Conservation (phyloP, 2,888 invertebrate genomes). For the Acronicta leporina region DNA sequence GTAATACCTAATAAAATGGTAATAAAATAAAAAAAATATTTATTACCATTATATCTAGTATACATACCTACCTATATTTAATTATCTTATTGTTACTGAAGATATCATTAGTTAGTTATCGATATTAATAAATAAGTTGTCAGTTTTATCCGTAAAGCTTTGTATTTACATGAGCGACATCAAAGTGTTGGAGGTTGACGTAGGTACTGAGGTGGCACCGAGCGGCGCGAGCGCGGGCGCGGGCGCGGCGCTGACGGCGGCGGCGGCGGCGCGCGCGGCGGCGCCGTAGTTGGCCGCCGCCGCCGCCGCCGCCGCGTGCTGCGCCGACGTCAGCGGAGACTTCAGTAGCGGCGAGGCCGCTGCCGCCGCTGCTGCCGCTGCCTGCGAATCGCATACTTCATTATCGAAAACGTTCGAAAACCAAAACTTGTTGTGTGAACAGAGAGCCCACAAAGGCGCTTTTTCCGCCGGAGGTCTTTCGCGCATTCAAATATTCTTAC, state of each 20-base stretch:
- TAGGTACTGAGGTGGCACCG: slow-evolving; percentile 74
- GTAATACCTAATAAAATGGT: too few species aligned
- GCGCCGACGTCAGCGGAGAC: slow-evolving; percentile 94
- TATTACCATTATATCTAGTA: too few species aligned
- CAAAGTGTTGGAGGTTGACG: slow-evolving; percentile 46
- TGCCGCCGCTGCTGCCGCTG: slow-evolving; percentile 91
- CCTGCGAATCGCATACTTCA: slow-evolving; percentile 69
- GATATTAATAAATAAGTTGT: slow-evolving; percentile 9
- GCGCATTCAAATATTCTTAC: slow-evolving; percentile 39
- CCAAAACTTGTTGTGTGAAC: slow-evolving; percentile 59
- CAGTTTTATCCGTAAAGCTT: slow-evolving; percentile 28
- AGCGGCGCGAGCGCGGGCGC: slow-evolving; percentile 88
- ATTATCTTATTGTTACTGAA: too few species aligned
- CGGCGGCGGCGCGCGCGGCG: slow-evolving; percentile 94
- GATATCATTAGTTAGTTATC: too few species aligned
- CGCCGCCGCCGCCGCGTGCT: slow-evolving; percentile 96
- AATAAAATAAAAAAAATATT: too few species aligned
- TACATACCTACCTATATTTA: too few species aligned
- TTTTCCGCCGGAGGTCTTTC: slow-evolving; percentile 16
- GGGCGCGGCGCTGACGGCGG: slow-evolving; percentile 91
- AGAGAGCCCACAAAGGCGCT: slow-evolving; percentile 77
- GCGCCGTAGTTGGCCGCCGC: slow-evolving; percentile 96
- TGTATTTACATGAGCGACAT: slow-evolving; percentile 45
- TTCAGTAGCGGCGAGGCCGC: slow-evolving; percentile 94
- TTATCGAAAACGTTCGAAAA: slow-evolving; percentile 1